Percentiles rank a stretch among this genome's conserved stretches.
Conservation (phyloP, 2,113 vertebrate genomes). For the Ammodytes marinus region DNA sequence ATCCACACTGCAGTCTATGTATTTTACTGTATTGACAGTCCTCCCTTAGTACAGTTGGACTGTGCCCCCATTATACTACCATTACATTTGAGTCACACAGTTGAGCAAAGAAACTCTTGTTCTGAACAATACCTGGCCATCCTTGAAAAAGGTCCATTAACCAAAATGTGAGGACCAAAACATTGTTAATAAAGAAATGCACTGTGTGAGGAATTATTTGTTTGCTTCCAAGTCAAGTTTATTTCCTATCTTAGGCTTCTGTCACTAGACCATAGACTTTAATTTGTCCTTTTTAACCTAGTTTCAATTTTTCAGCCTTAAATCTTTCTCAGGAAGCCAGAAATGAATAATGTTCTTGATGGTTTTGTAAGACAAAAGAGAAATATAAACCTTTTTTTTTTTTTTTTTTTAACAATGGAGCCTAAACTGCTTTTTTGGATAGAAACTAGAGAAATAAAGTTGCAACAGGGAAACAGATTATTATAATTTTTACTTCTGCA, state of each 20-base stretch:
- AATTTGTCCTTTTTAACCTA: background rate
- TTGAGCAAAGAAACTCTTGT: background rate
- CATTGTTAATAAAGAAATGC: background rate
- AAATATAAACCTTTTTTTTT: too few relatives aligned
- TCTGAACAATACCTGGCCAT: background rate
- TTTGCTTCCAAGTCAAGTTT: background rate
- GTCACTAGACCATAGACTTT: background rate
- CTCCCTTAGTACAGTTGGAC: background rate
- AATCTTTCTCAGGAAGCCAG: background rate
- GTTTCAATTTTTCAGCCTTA: background rate
- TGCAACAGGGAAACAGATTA: too few relatives aligned
- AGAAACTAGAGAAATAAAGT: too few relatives aligned
- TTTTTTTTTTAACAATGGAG: too few relatives aligned
- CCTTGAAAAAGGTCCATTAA: background rate
- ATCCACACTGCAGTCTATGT: slow-evolving; percentile 20
- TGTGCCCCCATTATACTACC: slow-evolving; percentile 9
- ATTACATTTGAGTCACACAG: background rate
- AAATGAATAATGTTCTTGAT: too few relatives aligned
- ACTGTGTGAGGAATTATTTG: background rate
- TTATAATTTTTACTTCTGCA: too few relatives aligned
- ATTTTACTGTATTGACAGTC: background rate
- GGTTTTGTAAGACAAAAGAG: too few relatives aligned
- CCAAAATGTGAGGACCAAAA: background rate
- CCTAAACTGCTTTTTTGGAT: too few relatives aligned
- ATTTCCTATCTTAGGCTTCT: background rate